phyloP scores from a whole-genome alignment of 2,113 vertebrate species.

The Anhinga anhinga region DNA sequence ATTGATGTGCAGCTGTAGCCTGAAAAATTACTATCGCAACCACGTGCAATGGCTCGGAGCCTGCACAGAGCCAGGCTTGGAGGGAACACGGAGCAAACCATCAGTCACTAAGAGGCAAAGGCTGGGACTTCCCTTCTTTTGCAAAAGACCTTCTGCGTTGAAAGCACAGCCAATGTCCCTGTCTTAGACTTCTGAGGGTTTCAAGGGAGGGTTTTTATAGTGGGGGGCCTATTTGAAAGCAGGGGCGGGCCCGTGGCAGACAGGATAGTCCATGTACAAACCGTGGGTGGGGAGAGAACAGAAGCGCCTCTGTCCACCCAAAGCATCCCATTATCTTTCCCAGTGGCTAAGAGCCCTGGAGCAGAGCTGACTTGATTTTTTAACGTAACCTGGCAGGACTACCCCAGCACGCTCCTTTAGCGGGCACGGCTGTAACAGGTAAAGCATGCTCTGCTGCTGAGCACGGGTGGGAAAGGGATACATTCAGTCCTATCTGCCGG shows the following conservation, averaged over 20 bases:
- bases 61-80: neutral
- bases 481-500: accelerated
- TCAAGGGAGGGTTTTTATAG: neutral
- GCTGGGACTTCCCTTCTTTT: neutral
- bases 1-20: neutral
- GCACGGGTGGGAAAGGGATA: accelerated
- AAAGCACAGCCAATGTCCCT: neutral
- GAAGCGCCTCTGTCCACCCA: neutral
- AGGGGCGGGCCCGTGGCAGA: neutral
- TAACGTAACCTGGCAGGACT: neutral
- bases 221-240: neutral
- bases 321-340: neutral
- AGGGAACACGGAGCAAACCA: neutral
- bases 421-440: accelerated
- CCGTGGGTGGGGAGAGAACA: accelerated
- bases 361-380: too few species aligned
- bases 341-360: neutral
- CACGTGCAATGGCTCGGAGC: accelerated
- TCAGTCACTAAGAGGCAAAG: neutral
- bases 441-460: accelerated
- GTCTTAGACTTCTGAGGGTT: neutral
- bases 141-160: neutral
- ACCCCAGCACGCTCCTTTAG: neutral
- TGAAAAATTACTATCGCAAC: neutral
- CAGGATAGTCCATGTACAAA: accelerated